phyloP scores from a whole-genome alignment of 2,888 invertebrate species.

The Gastracanthus pulcherrimus region DNA sequence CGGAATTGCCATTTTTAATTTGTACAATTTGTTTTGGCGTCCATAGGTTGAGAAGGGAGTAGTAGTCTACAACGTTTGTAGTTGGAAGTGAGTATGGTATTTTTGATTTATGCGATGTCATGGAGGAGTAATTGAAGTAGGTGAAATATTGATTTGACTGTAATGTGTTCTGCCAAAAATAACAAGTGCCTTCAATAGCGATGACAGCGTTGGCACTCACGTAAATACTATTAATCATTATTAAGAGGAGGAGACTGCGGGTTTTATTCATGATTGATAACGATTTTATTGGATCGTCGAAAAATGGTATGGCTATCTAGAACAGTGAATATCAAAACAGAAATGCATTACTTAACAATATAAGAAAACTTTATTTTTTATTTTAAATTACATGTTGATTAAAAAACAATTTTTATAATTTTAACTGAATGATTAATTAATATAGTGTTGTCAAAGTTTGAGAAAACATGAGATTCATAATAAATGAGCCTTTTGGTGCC shows the following conservation, averaged over 20 bases:
- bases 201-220: background rate
- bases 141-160: conserved; percentile 21
- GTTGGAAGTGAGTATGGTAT: no score
- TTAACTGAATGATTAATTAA: background rate
- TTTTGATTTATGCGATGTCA: conserved; percentile 5
- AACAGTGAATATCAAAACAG: no score
- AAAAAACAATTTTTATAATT: no score
- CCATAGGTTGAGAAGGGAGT: no score
- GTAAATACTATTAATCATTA: background rate
- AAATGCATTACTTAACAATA: no score
- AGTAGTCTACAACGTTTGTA: no score
- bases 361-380: no score
- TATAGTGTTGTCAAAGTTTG: no score
- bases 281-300: background rate
- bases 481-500: background rate
- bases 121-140: background rate
- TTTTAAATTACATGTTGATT: no score
- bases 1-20: background rate
- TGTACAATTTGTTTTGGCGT: background rate
- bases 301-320: background rate
- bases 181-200: conserved; percentile 7
- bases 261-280: background rate
- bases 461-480: background rate
- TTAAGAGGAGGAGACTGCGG: background rate
- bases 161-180: background rate